Base-by-base conservation (phyloP, 2,113 vertebrate genomes). In the Progne subis region DNA sequence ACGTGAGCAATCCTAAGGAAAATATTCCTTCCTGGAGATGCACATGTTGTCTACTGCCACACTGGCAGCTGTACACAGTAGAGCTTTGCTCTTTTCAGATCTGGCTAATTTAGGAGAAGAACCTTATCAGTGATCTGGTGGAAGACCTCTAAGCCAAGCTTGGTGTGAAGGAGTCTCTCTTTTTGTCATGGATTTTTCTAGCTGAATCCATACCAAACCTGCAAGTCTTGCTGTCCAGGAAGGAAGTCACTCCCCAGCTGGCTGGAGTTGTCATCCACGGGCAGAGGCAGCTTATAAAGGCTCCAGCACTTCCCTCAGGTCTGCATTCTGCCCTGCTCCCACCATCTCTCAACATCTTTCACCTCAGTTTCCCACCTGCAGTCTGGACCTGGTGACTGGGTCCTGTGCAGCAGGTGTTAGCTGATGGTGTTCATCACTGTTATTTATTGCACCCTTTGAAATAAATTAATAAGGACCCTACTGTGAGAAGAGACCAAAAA, bases 1-100 rank as follows among this genome's bases (percentile, higher is more conserved):
- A 57, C 37, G 21, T 82, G 55, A 97, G 72, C 76, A 81, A 81
- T 91, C 60, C 64, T 80, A 32, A 72, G 32, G 86, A 95, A 74
- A 75, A 43, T 90, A 70, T 41, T 81, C 19, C 68, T 93, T 68
- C 71, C 85, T 78, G 77, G 56, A 91, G 83, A 90, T 37, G 44
- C 11, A 71, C 0, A 4, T 8, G 8, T 61, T 88, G 74, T 60
- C 57, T 91, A 61, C 57, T 64, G 72, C 89, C 39, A 44, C 2
- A 0, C 28, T 47, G 32, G 46, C 31, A 90, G 53, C 70, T 39
- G 46, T 46, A 29, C 24, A 4, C 0, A 4, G 29, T 1, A 84
- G 26, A 9, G 28, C 47, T 88, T 74, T 31, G 11, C 23, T 17
- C 34, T 34, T 70, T 52, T 56, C 71, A 69, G 10, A 39, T 68